phyloP scores from a whole-genome alignment of 2,113 vertebrate genomes.

The Lepisosteus osseus region DNA sequence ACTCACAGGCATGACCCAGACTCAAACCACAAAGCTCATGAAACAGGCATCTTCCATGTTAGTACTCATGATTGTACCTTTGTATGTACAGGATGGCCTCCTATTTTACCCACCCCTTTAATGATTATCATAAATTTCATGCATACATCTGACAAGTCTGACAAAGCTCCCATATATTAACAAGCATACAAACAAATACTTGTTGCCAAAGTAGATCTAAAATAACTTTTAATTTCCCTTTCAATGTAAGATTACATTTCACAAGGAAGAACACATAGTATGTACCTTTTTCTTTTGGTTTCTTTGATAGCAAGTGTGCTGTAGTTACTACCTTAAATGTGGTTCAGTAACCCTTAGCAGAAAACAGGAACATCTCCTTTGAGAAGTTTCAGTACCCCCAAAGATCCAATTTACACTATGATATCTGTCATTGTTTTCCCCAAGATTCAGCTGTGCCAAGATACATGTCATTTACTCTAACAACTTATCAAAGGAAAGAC shows the following conservation, averaged over 20 bases:
- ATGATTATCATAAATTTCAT: too few species aligned
- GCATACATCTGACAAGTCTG: conserved; percentile 18
- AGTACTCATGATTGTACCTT: too few species aligned
- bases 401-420: conserved; percentile 53
- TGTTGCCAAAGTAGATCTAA: conserved; percentile 45
- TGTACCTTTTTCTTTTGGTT: conserved; percentile 41
- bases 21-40: too few species aligned
- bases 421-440: conserved; percentile 57
- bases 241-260: conserved; percentile 50
- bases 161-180: conserved; percentile 33
- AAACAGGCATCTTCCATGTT: too few species aligned
- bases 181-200: conserved; percentile 42
- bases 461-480: conserved; percentile 48
- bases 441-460: conserved; percentile 43
- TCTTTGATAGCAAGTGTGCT: conserved; percentile 48
- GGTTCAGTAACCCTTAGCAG: conserved; percentile 49
- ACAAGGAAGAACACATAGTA: conserved; percentile 29
- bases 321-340: conserved; percentile 39
- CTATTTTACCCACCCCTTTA: too few species aligned
- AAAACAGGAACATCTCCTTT: conserved; percentile 45
- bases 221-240: conserved; percentile 55
- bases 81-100: too few species aligned
- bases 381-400: conserved; percentile 39
- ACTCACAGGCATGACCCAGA: too few species aligned
- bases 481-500: conserved; percentile 39